Evolutionary conservation across 2,888 invertebrate genomes (phyloP).

Genomic region (Andrena marginata): DNA sequence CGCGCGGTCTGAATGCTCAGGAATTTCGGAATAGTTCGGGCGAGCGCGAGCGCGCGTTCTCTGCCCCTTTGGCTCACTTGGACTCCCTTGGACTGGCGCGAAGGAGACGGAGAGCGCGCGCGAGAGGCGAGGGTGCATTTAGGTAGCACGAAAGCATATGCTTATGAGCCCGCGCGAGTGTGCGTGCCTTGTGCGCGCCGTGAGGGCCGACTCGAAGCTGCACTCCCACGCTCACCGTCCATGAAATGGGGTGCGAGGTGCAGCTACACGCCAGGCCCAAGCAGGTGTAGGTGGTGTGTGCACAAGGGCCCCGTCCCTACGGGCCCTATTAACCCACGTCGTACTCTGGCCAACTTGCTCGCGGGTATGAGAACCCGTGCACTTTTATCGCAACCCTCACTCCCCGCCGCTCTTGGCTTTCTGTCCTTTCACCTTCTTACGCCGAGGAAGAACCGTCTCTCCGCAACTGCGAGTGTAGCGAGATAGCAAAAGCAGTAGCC

Average conservation of each 20-base stretch:
- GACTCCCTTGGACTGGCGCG: not conserved
- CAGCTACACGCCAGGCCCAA: slow-evolving; percentile 62
- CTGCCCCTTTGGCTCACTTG: not conserved
- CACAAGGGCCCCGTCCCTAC: slow-evolving; percentile 61
- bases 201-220: slow-evolving; percentile 80
- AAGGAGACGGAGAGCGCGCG: slow-evolving; percentile 13
- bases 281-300: slow-evolving; percentile 73
- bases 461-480: not conserved
- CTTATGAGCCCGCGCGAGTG: not conserved
- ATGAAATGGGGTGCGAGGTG: slow-evolving; percentile 82
- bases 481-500: too few relatives aligned
- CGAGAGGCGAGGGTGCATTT: slow-evolving; percentile 62
- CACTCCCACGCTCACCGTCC: slow-evolving; percentile 83
- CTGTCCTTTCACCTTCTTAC: not conserved
- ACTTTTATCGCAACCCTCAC: slow-evolving; percentile 43
- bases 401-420: not conserved
- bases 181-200: slow-evolving; percentile 58
- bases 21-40: slow-evolving; percentile 66
- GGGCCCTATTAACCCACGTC: slow-evolving; percentile 65
- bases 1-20: slow-evolving; percentile 58
- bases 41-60: slow-evolving; percentile 21
- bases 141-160: slow-evolving; percentile 37
- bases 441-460: not conserved
- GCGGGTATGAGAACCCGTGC: slow-evolving; percentile 60
- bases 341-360: slow-evolving; percentile 52